Evolutionary conservation across 2,888 invertebrate species (phyloP).

Genomic region (Synergus japonicus): DNA sequence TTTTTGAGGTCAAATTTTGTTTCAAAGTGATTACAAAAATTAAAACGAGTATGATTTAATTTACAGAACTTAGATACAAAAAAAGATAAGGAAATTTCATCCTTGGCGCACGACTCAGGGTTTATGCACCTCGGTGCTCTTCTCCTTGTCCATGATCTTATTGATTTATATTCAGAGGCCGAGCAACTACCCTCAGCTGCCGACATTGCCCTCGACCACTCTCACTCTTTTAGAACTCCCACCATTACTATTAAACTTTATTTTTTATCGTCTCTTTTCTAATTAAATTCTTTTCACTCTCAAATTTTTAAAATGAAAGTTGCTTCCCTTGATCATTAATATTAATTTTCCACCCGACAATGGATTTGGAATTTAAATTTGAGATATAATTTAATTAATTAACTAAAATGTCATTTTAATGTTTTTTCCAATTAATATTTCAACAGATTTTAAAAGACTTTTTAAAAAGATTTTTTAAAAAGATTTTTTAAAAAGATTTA

Average conservation of each 20-base stretch:
- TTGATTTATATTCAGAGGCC: constrained; percentile 48
- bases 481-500: too few species aligned
- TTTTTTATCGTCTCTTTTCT: constrained; percentile 1
- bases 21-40: not conserved
- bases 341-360: not conserved
- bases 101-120: constrained; percentile 15
- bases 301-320: not conserved
- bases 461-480: too few species aligned
- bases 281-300: not conserved
- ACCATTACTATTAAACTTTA: not conserved
- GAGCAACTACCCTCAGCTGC: constrained; percentile 34
- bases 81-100: not conserved
- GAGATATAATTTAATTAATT: not conserved
- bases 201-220: constrained; percentile 52
- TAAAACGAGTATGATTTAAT: not conserved
- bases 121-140: constrained; percentile 34
- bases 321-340: not conserved
- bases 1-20: not conserved
- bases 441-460: too few species aligned
- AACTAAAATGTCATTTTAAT: too few species aligned
- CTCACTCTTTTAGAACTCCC: constrained; percentile 42
- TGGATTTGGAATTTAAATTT: not conserved
- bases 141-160: constrained; percentile 42
- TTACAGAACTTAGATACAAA: not conserved
- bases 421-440: too few species aligned